A percentile compares a stretch with the other conserved stretches of the same genome.
phyloP scores from a whole-genome alignment of 2,113 vertebrate genomes.

The Otocyon megalotis region DNA sequence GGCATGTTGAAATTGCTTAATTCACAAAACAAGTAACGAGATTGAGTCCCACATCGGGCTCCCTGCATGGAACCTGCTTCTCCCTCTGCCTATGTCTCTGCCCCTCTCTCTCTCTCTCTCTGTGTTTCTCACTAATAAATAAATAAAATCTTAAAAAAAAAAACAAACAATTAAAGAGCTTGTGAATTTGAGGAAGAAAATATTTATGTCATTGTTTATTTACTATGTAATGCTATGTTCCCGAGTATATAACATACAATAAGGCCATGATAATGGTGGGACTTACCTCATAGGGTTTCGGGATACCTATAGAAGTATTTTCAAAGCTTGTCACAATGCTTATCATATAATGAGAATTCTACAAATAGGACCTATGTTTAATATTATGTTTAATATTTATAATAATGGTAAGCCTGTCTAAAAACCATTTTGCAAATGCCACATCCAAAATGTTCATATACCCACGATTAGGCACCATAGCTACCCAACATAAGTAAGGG shows the following conservation, averaged over 20 bases:
- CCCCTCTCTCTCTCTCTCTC: too few species aligned
- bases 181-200: neutral
- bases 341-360: neutral
- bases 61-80: too few species aligned
- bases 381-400: neutral
- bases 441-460: neutral
- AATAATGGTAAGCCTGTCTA: neutral
- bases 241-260: neutral
- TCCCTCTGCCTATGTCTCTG: too few species aligned
- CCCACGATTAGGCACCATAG: neutral
- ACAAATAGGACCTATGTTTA: neutral
- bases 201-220: neutral
- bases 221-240: neutral
- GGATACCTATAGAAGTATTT: neutral
- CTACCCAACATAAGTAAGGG: neutral
- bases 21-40: neutral
- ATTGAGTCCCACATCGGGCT: too few species aligned
- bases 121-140: too few species aligned
- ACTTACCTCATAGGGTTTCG: neutral
- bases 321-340: neutral
- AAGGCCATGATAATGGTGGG: neutral
- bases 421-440: neutral
- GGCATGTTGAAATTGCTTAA: neutral
- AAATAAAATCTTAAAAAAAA: too few species aligned
- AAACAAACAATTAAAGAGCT: too few species aligned